A percentile compares a stretch with the other conserved stretches of the same genome.
Conservation (phyloP, 2,888 invertebrate species). For the Diarsia mendica region DNA sequence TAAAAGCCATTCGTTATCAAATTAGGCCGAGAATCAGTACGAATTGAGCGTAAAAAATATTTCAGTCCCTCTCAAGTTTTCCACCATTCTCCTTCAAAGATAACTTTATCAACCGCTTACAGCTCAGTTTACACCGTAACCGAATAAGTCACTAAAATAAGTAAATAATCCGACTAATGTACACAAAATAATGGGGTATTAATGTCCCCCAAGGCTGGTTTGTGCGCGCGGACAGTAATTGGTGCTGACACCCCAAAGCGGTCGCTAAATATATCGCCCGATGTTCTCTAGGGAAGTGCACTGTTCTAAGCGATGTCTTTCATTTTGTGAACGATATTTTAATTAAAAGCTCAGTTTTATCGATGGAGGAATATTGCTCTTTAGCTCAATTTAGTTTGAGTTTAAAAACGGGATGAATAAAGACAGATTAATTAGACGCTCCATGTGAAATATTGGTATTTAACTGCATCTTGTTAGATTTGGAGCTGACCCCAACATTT, state of each 20-base stretch:
- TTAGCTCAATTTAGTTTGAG: background rate
- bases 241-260: conserved; percentile 56
- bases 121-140: conserved; percentile 26
- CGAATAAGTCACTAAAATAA: conserved; percentile 43
- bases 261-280: conserved; percentile 47
- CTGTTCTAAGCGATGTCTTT: conserved; percentile 22
- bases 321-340: conserved; percentile 34
- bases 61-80: no score
- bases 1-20: background rate
- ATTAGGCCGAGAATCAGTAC: background rate
- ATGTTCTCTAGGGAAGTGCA: conserved; percentile 18
- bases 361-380: background rate
- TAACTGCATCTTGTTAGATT: background rate
- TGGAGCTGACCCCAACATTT: background rate
- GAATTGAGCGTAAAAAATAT: background rate
- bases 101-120: background rate
- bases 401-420: background rate
- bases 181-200: conserved; percentile 45
- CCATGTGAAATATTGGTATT: background rate
- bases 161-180: conserved; percentile 51
- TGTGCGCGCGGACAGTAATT: conserved; percentile 44
- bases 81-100: background rate
- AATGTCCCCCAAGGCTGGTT: conserved; percentile 39
- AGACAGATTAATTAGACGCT: background rate
- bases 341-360: conserved; percentile 26